Percentiles rank a stretch among this genome's conserved stretches.
These are phyloP conservation scores for Pyrrhia umbra DNA, from an alignment of 2,888 invertebrate genomes.

Conservation along the genomic window DNA sequence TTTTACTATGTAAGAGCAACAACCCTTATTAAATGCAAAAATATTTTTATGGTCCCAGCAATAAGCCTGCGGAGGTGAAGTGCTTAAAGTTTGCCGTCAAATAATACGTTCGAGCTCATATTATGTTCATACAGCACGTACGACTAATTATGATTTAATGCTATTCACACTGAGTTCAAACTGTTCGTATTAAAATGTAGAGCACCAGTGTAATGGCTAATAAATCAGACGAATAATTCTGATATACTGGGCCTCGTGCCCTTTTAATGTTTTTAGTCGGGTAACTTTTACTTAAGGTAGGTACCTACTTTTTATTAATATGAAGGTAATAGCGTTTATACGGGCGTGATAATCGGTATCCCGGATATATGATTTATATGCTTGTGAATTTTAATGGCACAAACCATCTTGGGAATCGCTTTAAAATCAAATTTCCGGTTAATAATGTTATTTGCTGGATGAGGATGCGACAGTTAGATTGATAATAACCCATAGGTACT, in stretches of 20 bases:
- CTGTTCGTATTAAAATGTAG: constrained; percentile 76
- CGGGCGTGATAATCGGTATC: constrained; percentile 29
- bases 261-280: constrained; percentile 70
- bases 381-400: constrained; percentile 42
- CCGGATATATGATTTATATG: constrained; percentile 22
- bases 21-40: constrained; percentile 47
- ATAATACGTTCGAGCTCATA: constrained; percentile 52
- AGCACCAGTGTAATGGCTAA: constrained; percentile 74
- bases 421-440: constrained; percentile 54
- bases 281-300: constrained; percentile 62
- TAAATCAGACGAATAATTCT: constrained; percentile 76
- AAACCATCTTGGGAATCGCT: constrained; percentile 16
- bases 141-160: constrained; percentile 76
- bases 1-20: constrained; percentile 6
- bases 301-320: constrained; percentile 32
- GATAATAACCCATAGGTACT: constrained; percentile 14
- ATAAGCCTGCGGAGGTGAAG: constrained; percentile 57
- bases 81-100: constrained; percentile 62
- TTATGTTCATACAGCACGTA: constrained; percentile 64
- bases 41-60: constrained; percentile 58
- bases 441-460: constrained; percentile 45
- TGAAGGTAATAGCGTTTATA: constrained; percentile 31
- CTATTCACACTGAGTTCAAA: constrained; percentile 69
- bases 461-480: constrained; percentile 49
- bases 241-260: constrained; percentile 74